Base-by-base conservation (phyloP, 1,140 invertebrate species). In the Drosophila sulfurigaster region DNA sequence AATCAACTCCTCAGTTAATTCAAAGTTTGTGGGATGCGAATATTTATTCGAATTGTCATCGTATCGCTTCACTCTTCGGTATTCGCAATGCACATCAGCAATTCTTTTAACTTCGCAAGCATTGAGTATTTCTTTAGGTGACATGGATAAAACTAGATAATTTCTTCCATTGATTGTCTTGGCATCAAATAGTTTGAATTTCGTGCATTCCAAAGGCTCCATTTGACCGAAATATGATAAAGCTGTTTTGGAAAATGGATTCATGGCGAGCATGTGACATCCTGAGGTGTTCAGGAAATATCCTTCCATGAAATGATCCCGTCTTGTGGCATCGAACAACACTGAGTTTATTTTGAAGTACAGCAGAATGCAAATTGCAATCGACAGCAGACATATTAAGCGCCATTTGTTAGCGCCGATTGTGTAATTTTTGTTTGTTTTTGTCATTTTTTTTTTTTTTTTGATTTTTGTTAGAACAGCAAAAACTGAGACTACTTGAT, bases 261-360 rank as follows among this genome's bases (percentile, higher is more conserved):
- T 62, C 8, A 74, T 3, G 0, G 75, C 64, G n/a, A 65, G 4
- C 16, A 78, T 63, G 3, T 60, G 58, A 6, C 81, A 85, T 2
- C 75, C 68, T n/a, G 66, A 51, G 11, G 51, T 78, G 2, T 85
- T 71, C 7, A 85, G 54, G 11, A 85, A 81, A 5, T 74, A 68
- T 3, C 57, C 70, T 11, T 62, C 38, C 1, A 38, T 20, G 6
- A 46, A 7, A 2, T 41, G n/a, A 2, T 65, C 35, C 20, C 4
- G 16, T 1, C 16, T 28, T 13, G 20, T 5, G 1, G 6, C 25
- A 32, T 56, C 3, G 25, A 3, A 1, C 1, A 56, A n/a, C 0
- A 1, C 15, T 1, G 11, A 7, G n/a, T 52, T 58, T 1, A 77
- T 62, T 5, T 60, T 45, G 35, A 65, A 41, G 49, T 77, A 77